Percentiles rank a stretch among this genome's conserved stretches.
These are phyloP conservation scores for Augochlora pura DNA, from an alignment of 1,140 invertebrate species.

Conservation along the genomic window DNA sequence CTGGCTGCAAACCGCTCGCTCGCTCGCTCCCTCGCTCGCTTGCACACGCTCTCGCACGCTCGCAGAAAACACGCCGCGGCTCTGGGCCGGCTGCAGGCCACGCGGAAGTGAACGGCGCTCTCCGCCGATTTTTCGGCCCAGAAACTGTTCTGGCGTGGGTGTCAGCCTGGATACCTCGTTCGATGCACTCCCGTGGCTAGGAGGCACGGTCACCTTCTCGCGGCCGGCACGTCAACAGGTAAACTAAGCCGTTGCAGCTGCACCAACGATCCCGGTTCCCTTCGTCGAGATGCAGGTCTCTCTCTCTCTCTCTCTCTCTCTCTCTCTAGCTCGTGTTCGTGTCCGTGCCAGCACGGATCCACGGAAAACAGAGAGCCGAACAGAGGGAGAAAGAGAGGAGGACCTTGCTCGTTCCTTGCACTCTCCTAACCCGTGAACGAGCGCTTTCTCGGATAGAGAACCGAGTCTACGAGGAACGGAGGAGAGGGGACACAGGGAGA, in stretches of 20 bases:
- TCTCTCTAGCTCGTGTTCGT: not conserved
- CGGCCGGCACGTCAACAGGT: constrained; percentile 50
- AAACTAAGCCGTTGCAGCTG: constrained; percentile 33
- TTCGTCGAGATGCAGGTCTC: not conserved
- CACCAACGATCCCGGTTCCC: not conserved
- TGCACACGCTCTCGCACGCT: not conserved
- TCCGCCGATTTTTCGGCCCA: constrained; percentile 71
- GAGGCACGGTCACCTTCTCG: constrained; percentile 54
- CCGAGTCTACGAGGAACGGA: too few relatives aligned
- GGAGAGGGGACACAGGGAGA: too few relatives aligned
- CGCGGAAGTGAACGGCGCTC: constrained; percentile 72
- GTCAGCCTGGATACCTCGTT: constrained; percentile 71
- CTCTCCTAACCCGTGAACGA: not conserved
- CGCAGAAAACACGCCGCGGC: constrained; percentile 23
- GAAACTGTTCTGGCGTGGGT: constrained; percentile 68
- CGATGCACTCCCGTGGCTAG: constrained; percentile 53
- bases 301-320: too few relatives aligned
- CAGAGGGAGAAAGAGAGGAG: not conserved
- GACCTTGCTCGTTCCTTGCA: not conserved
- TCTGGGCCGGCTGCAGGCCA: constrained; percentile 51
- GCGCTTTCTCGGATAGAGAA: not conserved
- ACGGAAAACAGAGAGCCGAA: too few relatives aligned
- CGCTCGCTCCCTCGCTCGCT: too few relatives aligned
- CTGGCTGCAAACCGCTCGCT: too few relatives aligned
- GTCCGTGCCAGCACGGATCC: too few relatives aligned